These are phyloP conservation scores for Acanthiza pusilla DNA, from an alignment of 2,797 vertebrate species.

Conservation along the genomic window DNA sequence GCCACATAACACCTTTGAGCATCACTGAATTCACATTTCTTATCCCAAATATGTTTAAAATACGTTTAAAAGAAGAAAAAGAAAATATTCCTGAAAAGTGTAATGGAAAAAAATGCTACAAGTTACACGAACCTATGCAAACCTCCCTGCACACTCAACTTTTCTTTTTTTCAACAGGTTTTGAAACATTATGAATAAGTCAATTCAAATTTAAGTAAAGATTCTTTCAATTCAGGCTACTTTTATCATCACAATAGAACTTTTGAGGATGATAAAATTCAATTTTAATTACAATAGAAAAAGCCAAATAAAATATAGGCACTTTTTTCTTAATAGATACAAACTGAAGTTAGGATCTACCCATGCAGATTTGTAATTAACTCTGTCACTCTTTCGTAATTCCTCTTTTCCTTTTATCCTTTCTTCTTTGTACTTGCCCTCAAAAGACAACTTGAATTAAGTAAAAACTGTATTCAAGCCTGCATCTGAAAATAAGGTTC, in stretches of 20 bases:
- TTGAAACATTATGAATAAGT: not conserved
- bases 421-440: not conserved
- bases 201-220: not conserved
- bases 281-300: not conserved
- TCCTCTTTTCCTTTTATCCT: not conserved
- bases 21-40: not conserved
- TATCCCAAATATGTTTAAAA: not conserved
- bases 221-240: not conserved
- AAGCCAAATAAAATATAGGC: not conserved
- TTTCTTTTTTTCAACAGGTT: not conserved
- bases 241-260: not conserved
- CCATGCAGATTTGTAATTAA: not conserved
- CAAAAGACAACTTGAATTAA: not conserved
- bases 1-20: not conserved
- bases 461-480: not conserved
- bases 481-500: not conserved
- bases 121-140: not conserved
- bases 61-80: not conserved
- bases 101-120: not conserved
- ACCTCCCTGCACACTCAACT: not conserved
- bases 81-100: not conserved
- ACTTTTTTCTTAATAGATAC: not conserved
- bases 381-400: not conserved
- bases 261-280: not conserved
- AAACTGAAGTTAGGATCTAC: not conserved